Evolutionary conservation across 2,797 vertebrate genomes (phyloP).

Genomic region (Oryzias sinensis): DNA sequence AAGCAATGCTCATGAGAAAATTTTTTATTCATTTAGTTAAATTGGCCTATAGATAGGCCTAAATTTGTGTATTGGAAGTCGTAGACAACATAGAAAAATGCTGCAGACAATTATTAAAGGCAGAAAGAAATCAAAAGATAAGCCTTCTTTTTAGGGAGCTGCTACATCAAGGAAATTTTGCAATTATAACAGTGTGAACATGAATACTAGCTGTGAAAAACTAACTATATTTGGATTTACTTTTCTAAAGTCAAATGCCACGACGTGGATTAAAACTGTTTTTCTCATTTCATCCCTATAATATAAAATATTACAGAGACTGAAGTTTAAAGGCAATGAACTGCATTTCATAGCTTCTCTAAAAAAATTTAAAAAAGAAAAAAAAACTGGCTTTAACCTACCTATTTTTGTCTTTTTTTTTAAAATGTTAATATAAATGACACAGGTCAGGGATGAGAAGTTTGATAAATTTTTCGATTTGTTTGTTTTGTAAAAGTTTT

Average conservation of each 20-base stretch:
- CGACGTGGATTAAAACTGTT: too few relatives aligned
- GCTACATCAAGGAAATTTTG: conserved; percentile 5
- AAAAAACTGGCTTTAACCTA: not conserved
- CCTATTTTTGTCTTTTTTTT: not conserved
- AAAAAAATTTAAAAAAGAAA: conserved; percentile 10
- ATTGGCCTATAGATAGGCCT: conserved; percentile 10
- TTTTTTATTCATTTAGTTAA: conserved; percentile 3
- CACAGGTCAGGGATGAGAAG: not conserved
- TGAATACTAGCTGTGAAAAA: too few relatives aligned
- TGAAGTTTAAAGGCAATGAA: conserved; percentile 6
- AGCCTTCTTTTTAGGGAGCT: conserved; percentile 29
- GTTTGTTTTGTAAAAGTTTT: not conserved
- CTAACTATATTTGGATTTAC: too few relatives aligned
- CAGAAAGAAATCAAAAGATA: conserved; percentile 59
- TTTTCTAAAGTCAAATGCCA: too few relatives aligned
- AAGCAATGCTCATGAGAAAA: not conserved
- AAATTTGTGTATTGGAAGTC: conserved; percentile 57
- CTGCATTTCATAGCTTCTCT: conserved; percentile 1
- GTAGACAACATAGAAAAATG: conserved; percentile 80
- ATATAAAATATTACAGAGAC: not conserved
- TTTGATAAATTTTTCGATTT: not conserved
- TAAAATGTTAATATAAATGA: not conserved
- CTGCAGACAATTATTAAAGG: conserved; percentile 81
- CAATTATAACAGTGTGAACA: too few relatives aligned
- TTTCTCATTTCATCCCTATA: conserved; percentile 1